Evolutionary conservation across 2,113 vertebrate genomes (phyloP), one percentile per base, ranked within the genome.

Genomic region (Rhinoderma darwinii): DNA sequence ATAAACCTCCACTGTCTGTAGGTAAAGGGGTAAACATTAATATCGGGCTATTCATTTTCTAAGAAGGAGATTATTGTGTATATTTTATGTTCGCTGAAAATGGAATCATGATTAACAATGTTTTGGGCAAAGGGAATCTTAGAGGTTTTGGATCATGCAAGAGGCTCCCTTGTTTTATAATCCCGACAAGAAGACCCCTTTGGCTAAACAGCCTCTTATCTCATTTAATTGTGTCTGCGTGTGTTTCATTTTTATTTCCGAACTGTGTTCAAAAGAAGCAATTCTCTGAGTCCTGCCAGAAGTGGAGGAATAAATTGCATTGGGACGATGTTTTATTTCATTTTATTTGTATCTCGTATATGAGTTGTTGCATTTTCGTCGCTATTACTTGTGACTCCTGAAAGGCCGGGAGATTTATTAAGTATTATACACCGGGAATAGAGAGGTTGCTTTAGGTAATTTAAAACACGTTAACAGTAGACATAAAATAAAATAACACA

Each of bases 81-180:
- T 51, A 78, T 51, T 35, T 66, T 20, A 8, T 8, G 84, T 88
- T 86, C 83, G 17, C 82, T 91, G 87, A 89, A 92, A 89, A 85
- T 72, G 86, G 74, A 79, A 87, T 54, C 25, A 84, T 90, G 89
- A 37, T 89, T 90, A 91, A 59, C 56, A 82, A 15, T 84, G 35
- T 35, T 89, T 91, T 90, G 44, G 72, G 88, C 80, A 78, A 72
- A 76, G 74, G 70, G 56, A 78, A 81, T 91, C 88, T 88, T 88
- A 88, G 83, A 51, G 25, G 4, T 86, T 90, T 90, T 4, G 0
- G 63, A 84, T 90, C 90, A 86, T 32, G 84, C 37, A 88, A 81
- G 9, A 27, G 84, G 41, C 63, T 85, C 63, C 77, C 87, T 90
- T 81, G 68, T 89, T 90, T 91, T 90, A 37, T 5, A 14, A 91